Evolutionary conservation across 2,888 invertebrate species (phyloP).

Genomic region (Frankliniella fusca): DNA sequence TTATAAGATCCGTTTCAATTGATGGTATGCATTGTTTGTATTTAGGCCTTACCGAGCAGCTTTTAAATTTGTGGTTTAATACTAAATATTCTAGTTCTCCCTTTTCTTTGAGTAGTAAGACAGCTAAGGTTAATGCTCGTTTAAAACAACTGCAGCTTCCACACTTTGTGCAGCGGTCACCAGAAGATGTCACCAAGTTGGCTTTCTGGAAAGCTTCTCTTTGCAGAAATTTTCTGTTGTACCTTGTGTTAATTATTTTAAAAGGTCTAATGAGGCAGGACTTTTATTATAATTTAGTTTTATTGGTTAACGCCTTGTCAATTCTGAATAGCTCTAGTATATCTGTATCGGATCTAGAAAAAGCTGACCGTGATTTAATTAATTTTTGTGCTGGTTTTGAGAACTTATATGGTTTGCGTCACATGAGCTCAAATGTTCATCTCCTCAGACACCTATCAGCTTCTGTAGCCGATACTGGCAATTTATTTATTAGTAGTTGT

Average conservation of each 20-base stretch:
- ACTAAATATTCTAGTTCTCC: neutral
- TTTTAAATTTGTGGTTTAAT: neutral
- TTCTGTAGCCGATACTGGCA: neutral
- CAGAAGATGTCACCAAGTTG: too few species aligned
- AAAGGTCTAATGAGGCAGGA: neutral
- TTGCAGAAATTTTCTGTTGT: neutral
- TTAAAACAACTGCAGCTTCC: neutral
- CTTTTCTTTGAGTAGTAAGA: neutral
- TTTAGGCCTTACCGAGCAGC: neutral
- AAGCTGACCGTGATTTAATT: neutral
- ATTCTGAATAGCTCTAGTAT: neutral
- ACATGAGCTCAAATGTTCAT: neutral
- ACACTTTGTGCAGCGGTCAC: neutral
- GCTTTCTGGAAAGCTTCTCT: neutral
- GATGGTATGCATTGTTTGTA: neutral
- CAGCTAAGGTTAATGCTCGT: neutral
- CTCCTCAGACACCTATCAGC: neutral
- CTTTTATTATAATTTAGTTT: too few species aligned
- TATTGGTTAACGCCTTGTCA: neutral
- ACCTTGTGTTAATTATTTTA: neutral
- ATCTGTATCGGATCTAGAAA: neutral
- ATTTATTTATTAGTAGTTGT: neutral
- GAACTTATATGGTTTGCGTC: neutral
- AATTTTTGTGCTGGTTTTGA: neutral
- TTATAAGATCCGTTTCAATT: neutral